Base-by-base conservation (phyloP, 2,113 vertebrate genomes). In the Engraulis encrasicolus region DNA sequence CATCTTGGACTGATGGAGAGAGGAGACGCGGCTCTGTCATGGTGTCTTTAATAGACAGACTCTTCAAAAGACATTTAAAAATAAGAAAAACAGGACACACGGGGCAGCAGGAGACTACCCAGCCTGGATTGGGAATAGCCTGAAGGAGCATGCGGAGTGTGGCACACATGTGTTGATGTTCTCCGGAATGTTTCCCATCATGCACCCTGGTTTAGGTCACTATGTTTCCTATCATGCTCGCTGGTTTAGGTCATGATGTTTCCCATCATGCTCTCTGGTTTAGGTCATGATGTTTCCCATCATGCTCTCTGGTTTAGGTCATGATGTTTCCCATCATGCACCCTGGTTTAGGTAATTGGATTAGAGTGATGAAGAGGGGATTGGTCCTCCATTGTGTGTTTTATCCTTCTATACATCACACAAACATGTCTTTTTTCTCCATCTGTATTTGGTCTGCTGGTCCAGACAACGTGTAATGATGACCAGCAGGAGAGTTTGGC, bases 1-100 rank as follows among this genome's bases (percentile, higher is more conserved):
- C 92, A 94, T 91, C 92, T 90, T 92, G 91, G 91, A 90, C 81
- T 86, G 50, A 94, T 92, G 87, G 81, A 80, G 27, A 58, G 77
- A 88, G 40, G 37, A 84, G 50, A 78, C 80, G 74, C 50, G 9
- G 11, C 27, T 12, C 0, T 9, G 61, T 27, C 66, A 23, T 31
- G 58, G n/a, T 66, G 66, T 34, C 66, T 74, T 74, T 74, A 74
- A 74, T 74, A 34, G 66, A 74, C 66, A 74, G 31, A 14, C 66
- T 74, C 66, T 74, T 74, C 66, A 74, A 74, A 74, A 74, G 31
- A 14, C 66, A 27, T 12, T 74, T 5, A 45, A 45, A 45, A 45
- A 45, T 5, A 3, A 5, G n/a, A n/a, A n/a, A 45, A 45, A 45
- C 14, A 74, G 34, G 18, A 66, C 58, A 74, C 17, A 74, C 31